Evolutionary conservation across 1,140 invertebrate genomes (phyloP), one percentile per base, ranked within the genome.

Genomic region (Delia radicum): DNA sequence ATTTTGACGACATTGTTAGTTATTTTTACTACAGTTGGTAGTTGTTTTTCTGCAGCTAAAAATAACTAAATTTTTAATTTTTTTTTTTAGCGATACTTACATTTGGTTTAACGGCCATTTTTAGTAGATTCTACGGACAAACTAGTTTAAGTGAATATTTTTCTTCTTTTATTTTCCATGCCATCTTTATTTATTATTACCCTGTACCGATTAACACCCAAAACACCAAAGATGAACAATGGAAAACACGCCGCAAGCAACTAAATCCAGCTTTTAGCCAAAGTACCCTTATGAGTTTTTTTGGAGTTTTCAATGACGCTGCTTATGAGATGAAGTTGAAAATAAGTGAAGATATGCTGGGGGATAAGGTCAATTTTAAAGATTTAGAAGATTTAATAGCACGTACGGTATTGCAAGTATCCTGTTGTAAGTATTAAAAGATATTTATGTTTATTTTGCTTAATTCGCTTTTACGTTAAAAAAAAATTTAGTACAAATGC

Each of bases 241-340:
- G 83, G 83, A 85, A 85, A 65, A 74, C 81, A 21, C 83, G 83
- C 3, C 79, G 83, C 29, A 81, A 83, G 63, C 83, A 85, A 61
- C 67, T 85, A 7, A 85, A 85, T 81, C 83, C 83, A 1, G 81
- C 83, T 67, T 85, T 85, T 33, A 81, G 81, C 61, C 81, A 83
- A n/a, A 81, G 80, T 33, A 81, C 85, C 24, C 81, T 85, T 46
- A 42, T 80, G 27, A 81, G 81, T 28, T 85, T 85, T 71, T 83
- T 85, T 28, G 80, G 81, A 75, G 80, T 81, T 0, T 85, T 84
- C 69, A 85, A 85, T 48, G 63, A 75, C 5, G 81, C 84, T 42
- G 82, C 82, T 61, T 84, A 82, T 74, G 82, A 84, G 67, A 74
- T 84, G 74, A 28, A 81, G 29, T 75, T 81, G 2, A 81, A 84